These are phyloP conservation scores for Seira musarum DNA, from an alignment of 2,888 invertebrate species.

Conservation along the genomic window DNA sequence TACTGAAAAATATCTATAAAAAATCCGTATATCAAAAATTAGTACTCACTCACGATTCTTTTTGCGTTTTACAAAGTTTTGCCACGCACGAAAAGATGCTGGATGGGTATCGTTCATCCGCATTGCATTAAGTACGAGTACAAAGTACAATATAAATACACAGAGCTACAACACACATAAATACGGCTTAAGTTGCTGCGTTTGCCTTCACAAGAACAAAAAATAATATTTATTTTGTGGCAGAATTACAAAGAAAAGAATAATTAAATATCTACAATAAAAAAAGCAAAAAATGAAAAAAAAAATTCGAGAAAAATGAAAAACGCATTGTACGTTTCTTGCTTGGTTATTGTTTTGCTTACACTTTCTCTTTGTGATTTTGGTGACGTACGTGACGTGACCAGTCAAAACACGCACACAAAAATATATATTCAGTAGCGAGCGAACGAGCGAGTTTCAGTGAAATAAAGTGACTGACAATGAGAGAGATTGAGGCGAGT, in stretches of 20 bases:
- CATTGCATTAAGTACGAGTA: conserved; percentile 19
- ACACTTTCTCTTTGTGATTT: neutral
- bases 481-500: neutral
- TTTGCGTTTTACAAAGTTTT: conserved; percentile 15
- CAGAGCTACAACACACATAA: neutral
- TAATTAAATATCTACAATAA: neutral
- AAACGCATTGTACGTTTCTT: too few species aligned
- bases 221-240: neutral
- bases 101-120: conserved; percentile 58
- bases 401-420: neutral
- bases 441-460: too few species aligned
- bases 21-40: neutral
- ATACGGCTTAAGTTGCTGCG: too few species aligned
- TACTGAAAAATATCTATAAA: neutral
- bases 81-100: conserved; percentile 23
- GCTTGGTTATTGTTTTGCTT: neutral
- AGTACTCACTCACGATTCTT: neutral
- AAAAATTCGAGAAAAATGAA: too few species aligned
- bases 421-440: neutral
- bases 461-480: neutral
- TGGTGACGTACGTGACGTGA: too few species aligned
- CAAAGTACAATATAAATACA: neutral
- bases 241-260: neutral
- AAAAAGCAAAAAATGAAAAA: neutral
- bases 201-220: neutral